phyloP scores from a whole-genome alignment of 2,888 invertebrate genomes.

The Harpagoxenus sublaevis region DNA sequence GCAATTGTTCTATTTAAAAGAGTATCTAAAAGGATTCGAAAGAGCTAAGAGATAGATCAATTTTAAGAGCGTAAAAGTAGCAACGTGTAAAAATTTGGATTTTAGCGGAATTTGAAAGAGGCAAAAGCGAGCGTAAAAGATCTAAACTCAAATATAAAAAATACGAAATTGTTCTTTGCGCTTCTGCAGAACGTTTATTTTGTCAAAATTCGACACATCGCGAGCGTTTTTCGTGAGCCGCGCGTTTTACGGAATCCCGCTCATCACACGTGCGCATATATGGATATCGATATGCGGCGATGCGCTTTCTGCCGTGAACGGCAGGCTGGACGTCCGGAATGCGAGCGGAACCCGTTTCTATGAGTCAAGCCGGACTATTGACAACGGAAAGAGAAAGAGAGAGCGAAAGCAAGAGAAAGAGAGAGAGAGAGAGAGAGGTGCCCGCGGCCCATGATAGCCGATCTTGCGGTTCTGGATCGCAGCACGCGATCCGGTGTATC shows the following conservation, averaged over 20 bases:
- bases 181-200: background rate
- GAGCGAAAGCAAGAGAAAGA: background rate
- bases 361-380: slow-evolving; percentile 81
- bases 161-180: background rate
- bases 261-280: slow-evolving; percentile 11
- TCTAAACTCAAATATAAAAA: background rate
- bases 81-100: background rate
- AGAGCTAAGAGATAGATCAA: background rate
- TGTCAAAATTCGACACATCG: background rate
- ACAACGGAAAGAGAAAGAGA: slow-evolving; percentile 68
- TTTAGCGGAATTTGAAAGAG: background rate
- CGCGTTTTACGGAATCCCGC: background rate
- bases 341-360: slow-evolving; percentile 84
- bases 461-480: slow-evolving; percentile 74
- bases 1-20: background rate
- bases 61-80: background rate
- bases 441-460: slow-evolving; percentile 38
- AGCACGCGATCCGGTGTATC: slow-evolving; percentile 74
- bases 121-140: background rate
- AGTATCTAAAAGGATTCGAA: background rate
- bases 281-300: slow-evolving; percentile 25
- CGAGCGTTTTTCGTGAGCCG: background rate
- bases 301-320: slow-evolving; percentile 62
- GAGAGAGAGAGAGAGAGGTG: slow-evolving; percentile 17
- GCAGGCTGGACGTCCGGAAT: slow-evolving; percentile 78